Percentiles rank a stretch among this genome's conserved stretches.
Conservation (phyloP, 2,888 invertebrate genomes). For the Amphipyra berbera region DNA sequence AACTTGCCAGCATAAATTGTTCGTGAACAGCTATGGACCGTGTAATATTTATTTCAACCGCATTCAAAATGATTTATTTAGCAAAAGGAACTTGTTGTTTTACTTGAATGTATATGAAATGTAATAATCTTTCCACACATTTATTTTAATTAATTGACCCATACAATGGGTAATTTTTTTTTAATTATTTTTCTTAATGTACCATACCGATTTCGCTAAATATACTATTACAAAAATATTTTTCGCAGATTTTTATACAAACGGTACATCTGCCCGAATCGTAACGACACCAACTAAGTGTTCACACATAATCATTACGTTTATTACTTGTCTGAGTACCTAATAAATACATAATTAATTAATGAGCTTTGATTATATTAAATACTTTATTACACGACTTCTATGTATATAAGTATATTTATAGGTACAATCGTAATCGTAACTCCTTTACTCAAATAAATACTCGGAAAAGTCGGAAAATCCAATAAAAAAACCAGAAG, state of each 20-base stretch:
- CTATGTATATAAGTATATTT: neutral
- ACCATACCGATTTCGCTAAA: too few relatives aligned
- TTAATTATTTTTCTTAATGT: too few relatives aligned
- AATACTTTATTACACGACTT: neutral
- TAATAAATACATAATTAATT: conserved; percentile 3
- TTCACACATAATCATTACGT: conserved; percentile 22
- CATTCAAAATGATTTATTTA: conserved; percentile 2
- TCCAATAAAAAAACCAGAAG: conserved; percentile 5
- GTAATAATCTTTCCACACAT: too few relatives aligned
- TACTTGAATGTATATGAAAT: too few relatives aligned
- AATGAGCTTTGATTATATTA: neutral
- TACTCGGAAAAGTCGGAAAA: conserved; percentile 5
- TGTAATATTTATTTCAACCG: conserved; percentile 7
- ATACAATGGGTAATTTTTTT: too few relatives aligned
- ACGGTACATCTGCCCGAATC: conserved; percentile 9
- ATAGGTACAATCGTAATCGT: neutral
- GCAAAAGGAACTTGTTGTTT: too few relatives aligned
- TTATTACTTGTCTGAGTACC: conserved; percentile 6
- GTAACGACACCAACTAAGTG: conserved; percentile 5
- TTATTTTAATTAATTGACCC: too few relatives aligned
- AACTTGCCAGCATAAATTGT: conserved; percentile 55
- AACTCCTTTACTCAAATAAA: neutral
- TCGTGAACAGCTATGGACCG: conserved; percentile 19
- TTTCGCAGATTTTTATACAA: conserved; percentile 18
- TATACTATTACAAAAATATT: too few relatives aligned